Percentiles rank a stretch among this genome's conserved stretches.
Conservation (phyloP, 2,113 vertebrate species). For the Scolopax mira region DNA sequence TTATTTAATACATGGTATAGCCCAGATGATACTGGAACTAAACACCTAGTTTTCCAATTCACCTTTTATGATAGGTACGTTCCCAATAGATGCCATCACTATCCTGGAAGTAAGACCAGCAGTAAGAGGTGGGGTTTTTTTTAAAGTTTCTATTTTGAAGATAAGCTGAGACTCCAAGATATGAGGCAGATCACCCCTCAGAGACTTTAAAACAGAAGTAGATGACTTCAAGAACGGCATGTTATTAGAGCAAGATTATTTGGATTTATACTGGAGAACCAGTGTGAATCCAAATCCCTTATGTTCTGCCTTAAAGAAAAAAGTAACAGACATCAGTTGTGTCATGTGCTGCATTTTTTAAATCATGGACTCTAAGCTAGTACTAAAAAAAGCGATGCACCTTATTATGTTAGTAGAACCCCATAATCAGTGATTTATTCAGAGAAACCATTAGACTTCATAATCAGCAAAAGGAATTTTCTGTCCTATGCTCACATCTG, state of each 20-base stretch:
- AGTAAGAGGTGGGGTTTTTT: neutral
- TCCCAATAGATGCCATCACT: neutral
- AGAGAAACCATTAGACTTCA: neutral
- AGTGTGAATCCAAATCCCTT: neutral
- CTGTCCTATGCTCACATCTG: neutral
- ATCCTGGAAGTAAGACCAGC: neutral
- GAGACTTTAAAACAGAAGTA: neutral
- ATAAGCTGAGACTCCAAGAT: neutral
- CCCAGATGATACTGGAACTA: neutral
- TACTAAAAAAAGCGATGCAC: neutral
- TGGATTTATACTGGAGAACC: neutral
- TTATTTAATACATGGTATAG: neutral
- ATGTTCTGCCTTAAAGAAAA: neutral
- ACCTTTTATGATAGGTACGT: neutral
- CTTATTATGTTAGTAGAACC: neutral
- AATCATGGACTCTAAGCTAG: neutral
- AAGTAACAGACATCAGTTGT: neutral
- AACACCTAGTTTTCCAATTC: neutral
- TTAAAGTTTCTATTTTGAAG: neutral
- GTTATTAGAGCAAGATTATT: neutral
- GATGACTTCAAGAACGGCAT: neutral
- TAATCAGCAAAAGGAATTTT: neutral
- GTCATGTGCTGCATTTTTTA: neutral
- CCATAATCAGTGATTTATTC: neutral
- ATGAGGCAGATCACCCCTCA: neutral